Evolutionary conservation across 2,113 vertebrate genomes (phyloP).

Genomic region (Calidris pugnax): DNA sequence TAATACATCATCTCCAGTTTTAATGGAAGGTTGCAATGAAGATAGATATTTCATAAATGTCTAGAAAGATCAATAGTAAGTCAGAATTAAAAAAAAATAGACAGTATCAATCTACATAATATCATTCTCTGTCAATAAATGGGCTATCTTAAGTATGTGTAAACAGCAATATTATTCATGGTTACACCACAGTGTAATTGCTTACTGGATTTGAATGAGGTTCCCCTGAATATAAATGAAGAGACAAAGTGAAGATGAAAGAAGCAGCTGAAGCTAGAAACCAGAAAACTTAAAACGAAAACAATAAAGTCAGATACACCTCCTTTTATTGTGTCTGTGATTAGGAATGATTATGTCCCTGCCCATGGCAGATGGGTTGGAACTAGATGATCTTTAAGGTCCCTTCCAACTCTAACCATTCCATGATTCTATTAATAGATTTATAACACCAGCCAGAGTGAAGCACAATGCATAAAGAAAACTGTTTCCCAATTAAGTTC

Average conservation of each 20-base stretch:
- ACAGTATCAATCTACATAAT: not conserved
- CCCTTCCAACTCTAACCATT: not conserved
- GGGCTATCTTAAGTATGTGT: not conserved
- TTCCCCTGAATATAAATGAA: conserved; percentile 3
- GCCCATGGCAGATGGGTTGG: not conserved
- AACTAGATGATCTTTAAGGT: not conserved
- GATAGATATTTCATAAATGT: not conserved
- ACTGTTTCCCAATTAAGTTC: not conserved
- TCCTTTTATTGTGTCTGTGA: not conserved
- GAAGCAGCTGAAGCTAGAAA: not conserved
- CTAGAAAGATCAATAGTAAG: not conserved
- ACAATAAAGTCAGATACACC: not conserved
- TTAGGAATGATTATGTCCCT: not conserved
- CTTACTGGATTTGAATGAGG: not conserved
- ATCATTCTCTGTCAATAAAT: not conserved
- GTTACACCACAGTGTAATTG: conserved; percentile 12
- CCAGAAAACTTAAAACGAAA: not conserved
- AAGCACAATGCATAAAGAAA: not conserved
- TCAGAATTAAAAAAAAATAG: not conserved
- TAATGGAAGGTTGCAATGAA: not conserved
- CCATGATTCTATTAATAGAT: not conserved
- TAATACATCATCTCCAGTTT: not conserved
- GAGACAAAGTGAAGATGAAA: not conserved
- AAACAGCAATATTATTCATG: conserved; percentile 46
- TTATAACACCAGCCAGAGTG: not conserved